Evolutionary conservation across 64 coral and sea anemone genomes (phyloP), one percentile per base, ranked within the genome.

Genomic region (Dendrophyllia cribrosa): DNA sequence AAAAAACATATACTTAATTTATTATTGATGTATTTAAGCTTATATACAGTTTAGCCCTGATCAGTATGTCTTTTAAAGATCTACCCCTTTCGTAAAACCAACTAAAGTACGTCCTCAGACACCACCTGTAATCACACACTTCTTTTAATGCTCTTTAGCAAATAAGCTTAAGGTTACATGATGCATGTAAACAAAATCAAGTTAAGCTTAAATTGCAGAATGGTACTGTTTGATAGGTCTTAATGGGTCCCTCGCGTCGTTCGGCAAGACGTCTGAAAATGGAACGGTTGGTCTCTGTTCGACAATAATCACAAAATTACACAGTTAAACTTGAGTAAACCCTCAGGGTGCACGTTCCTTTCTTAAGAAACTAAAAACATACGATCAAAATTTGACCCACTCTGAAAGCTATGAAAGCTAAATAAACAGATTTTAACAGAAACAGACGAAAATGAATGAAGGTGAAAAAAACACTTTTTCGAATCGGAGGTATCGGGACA

Each of bases 131-230:
- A 55, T 55, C 11, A 10, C 11, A 7, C 11, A 55, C 52, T 55
- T 7, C 11, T 55, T 5, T 10, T 55, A 55, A 55, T 55, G 11
- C 11, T 55, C 52, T 7, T 7, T 55, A 7, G 11, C 52, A 10
- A 55, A 55, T 7, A 55, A 55, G 52, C 52, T 5, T 55, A 55
- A 55, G 52, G 6, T 55, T 10, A 10, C 52, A 55, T 55, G 52
- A 55, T n/a, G n/a, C n/a, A n/a, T n/a, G n/a, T 55, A 55, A 55
- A 55, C 52, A 55, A 55, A 0, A 55, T 55, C 52, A 55, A 55
- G 52, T 76, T 10, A 76, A 76, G 73, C 50, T 78, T 21, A 78
- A 78, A 78, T 49, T 78, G 75, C 75, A 78, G 75, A 78, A 58
- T 58, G 20, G 50, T 78, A 78, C 75, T 78, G 55, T n/a, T n/a